Evolutionary conservation across 1,140 invertebrate genomes (phyloP).

Genomic region (Tyrophagus putrescentiae): DNA sequence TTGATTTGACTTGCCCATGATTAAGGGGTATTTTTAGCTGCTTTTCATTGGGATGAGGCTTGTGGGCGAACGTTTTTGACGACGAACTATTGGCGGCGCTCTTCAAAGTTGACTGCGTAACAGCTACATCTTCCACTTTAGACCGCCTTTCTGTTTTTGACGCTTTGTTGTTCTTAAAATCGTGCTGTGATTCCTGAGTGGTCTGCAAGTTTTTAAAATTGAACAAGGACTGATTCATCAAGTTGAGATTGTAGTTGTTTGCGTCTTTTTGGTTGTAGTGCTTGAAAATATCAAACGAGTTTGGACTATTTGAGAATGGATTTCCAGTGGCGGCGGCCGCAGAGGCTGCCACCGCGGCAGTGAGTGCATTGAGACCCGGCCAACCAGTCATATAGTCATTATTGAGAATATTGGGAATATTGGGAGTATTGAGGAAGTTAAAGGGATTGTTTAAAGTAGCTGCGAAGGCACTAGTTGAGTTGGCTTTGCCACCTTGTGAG

Average conservation of each 20-base stretch:
- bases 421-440: conserved; percentile 15
- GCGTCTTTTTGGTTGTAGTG: not conserved
- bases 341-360: not conserved
- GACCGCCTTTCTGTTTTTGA: no score
- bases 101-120: not conserved
- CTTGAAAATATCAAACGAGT: not conserved
- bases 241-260: conserved; percentile 1
- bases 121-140: no score
- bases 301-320: conserved; percentile 4
- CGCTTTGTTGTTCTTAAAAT: not conserved
- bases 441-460: conserved; percentile 11
- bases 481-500: not conserved
- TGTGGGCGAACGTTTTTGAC: conserved; percentile 12
- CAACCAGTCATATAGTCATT: not conserved
- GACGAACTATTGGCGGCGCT: conserved; percentile 2
- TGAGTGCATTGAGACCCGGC: conserved; percentile 9
- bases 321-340: not conserved
- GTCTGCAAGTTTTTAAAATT: conserved; percentile 10
- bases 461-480: conserved; percentile 3
- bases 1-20: conserved; percentile 45
- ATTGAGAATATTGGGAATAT: no score
- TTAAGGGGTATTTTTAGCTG: conserved; percentile 56
- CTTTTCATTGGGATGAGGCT: conserved; percentile 33
- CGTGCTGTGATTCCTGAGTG: not conserved
- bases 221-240: not conserved